Conservation (phyloP, 2,113 vertebrate genomes). For the Cinclus cinclus region DNA sequence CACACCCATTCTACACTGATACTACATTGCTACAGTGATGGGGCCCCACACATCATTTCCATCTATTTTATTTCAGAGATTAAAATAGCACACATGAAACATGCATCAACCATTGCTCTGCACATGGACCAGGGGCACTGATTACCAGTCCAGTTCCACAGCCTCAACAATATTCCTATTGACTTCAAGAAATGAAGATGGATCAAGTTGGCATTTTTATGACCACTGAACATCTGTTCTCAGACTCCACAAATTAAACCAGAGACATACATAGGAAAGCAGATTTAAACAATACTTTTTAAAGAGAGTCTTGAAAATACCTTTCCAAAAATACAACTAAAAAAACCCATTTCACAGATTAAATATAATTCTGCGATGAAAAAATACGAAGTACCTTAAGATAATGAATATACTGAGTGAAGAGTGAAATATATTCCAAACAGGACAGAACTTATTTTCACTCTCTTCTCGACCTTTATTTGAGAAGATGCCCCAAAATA, state of each 20-base stretch:
- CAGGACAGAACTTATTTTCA: not conserved
- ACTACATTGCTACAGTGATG: not conserved
- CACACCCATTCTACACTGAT: not conserved
- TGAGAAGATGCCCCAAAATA: not conserved
- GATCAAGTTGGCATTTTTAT: not conserved
- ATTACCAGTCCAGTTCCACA: not conserved
- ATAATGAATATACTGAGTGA: not conserved
- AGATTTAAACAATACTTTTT: not conserved
- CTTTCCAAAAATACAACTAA: not conserved
- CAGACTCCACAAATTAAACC: not conserved
- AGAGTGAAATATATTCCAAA: not conserved
- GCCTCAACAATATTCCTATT: not conserved
- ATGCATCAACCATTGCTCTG: not conserved
- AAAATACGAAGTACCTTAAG: constrained; percentile 9
- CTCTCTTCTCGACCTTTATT: not conserved
- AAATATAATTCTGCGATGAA: not conserved
- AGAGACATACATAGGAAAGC: not conserved
- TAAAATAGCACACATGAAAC: not conserved
- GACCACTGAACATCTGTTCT: not conserved
- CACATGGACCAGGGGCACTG: not conserved
- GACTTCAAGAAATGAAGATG: not conserved
- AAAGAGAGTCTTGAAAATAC: not conserved
- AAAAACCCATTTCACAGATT: not conserved
- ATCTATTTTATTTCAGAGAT: not conserved
- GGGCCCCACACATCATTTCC: not conserved